Evolutionary conservation across 2,888 invertebrate genomes (phyloP).

Genomic region (Latrodectus hesperus): DNA sequence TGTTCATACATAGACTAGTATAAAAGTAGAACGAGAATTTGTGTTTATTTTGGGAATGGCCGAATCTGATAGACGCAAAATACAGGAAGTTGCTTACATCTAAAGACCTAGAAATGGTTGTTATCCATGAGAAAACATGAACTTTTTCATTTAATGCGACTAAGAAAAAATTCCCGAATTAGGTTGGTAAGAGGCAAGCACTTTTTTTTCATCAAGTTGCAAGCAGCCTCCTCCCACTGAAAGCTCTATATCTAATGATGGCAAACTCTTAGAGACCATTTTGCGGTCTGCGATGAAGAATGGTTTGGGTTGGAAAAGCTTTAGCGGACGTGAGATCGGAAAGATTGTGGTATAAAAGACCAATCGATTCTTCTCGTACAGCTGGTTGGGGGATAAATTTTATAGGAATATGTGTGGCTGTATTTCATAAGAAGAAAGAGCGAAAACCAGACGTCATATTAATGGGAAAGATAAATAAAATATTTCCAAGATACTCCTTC

Average conservation of each 20-base stretch:
- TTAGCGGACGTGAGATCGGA: conserved; percentile 40
- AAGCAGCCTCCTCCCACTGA: background rate
- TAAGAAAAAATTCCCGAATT: conserved; percentile 21
- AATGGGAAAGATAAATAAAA: conserved; percentile 38
- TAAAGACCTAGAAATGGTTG: too few species aligned
- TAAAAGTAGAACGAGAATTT: too few species aligned
- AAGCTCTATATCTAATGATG: conserved; percentile 49
- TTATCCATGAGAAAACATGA: background rate
- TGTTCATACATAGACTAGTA: too few species aligned
- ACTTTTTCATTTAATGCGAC: conserved; percentile 32
- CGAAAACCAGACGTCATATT: conserved; percentile 25
- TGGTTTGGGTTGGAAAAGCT: conserved; percentile 46
- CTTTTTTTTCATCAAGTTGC: conserved; percentile 36
- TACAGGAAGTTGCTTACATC: too few species aligned
- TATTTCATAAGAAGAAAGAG: conserved; percentile 27
- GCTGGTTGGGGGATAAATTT: conserved; percentile 35
- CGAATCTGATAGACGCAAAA: too few species aligned
- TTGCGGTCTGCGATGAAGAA: conserved; percentile 43
- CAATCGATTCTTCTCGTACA: conserved; percentile 40
- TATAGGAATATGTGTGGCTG: conserved; percentile 35
- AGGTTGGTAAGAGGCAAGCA: conserved; percentile 23
- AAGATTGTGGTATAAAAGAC: conserved; percentile 28
- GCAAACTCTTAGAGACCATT: conserved; percentile 41
- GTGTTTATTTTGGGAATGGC: too few species aligned
- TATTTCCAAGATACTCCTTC: background rate